These are phyloP conservation scores for Lasioglossum oenotherae DNA, from an alignment of 2,888 invertebrate species.

Conservation along the genomic window DNA sequence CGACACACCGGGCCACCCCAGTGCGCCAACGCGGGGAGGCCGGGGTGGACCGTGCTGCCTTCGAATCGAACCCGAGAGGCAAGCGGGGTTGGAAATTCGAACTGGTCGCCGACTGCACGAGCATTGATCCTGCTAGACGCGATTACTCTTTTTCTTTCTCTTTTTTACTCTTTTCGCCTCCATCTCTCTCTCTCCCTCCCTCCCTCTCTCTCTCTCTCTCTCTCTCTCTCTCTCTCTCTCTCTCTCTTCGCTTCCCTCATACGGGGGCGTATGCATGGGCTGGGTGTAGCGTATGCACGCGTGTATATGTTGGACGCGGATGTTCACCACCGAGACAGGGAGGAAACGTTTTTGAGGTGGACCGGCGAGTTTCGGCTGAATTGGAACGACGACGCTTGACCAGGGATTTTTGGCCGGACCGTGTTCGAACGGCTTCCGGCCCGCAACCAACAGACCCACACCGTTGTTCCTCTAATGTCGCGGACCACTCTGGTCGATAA, in stretches of 20 bases:
- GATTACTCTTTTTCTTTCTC: conserved; percentile 44
- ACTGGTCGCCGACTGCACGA: conserved; percentile 65
- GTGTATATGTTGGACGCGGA: background rate
- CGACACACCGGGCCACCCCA: conserved; percentile 78
- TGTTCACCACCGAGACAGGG: conserved; percentile 20
- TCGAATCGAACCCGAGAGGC: conserved; percentile 38
- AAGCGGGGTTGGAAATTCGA: conserved; percentile 64
- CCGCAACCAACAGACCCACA: background rate
- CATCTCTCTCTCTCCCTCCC: background rate
- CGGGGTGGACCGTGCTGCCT: conserved; percentile 48
- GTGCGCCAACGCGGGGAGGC: conserved; percentile 63
- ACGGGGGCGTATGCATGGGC: background rate
- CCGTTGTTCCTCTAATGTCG: background rate
- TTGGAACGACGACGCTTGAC: conserved; percentile 26
- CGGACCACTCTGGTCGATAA: background rate
- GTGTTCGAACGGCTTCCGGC: conserved; percentile 3
- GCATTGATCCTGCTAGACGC: conserved; percentile 63
- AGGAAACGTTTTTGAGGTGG: conserved; percentile 46
- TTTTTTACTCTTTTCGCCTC: background rate
- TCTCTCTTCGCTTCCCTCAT: background rate
- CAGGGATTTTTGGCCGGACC: conserved; percentile 32
- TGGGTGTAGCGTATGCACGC: background rate
- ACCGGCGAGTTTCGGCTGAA: conserved; percentile 26
- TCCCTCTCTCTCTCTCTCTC: background rate
- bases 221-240: background rate